Conservation (phyloP, 1,140 invertebrate genomes). For the Pogonomyrmex barbatus region DNA sequence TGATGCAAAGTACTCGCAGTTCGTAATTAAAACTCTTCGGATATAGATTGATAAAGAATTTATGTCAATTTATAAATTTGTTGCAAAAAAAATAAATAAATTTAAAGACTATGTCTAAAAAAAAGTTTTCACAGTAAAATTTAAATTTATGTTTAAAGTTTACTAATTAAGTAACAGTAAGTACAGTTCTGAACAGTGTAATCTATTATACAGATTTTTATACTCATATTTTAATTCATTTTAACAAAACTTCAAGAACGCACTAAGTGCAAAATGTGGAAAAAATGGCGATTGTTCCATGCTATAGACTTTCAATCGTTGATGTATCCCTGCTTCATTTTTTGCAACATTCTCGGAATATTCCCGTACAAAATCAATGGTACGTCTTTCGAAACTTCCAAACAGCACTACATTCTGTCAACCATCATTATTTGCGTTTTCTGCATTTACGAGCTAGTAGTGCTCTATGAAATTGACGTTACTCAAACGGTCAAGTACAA, state of each 20-base stretch:
- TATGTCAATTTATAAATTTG: background rate
- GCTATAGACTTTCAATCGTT: conserved; percentile 27
- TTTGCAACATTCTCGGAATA: background rate
- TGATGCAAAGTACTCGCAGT: background rate
- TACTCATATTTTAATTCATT: background rate
- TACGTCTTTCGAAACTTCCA: background rate
- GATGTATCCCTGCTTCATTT: conserved; percentile 9
- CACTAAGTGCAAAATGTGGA: background rate
- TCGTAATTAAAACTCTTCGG: background rate
- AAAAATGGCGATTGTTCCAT: background rate
- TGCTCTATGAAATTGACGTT: conserved; percentile 13
- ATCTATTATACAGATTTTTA: background rate
- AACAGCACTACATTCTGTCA: background rate
- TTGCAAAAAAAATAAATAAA: too few relatives aligned
- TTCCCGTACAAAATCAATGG: conserved; percentile 17
- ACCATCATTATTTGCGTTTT: background rate
- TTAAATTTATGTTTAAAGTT: background rate
- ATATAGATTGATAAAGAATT: background rate
- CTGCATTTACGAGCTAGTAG: background rate
- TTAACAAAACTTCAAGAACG: background rate
- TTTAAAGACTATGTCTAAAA: background rate
- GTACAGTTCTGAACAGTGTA: background rate
- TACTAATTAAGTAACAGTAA: background rate
- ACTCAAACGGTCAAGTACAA: background rate
- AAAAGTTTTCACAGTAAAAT: background rate